Base-by-base conservation (phyloP, 2,113 vertebrate species). In the Oncorhynchus keta region DNA sequence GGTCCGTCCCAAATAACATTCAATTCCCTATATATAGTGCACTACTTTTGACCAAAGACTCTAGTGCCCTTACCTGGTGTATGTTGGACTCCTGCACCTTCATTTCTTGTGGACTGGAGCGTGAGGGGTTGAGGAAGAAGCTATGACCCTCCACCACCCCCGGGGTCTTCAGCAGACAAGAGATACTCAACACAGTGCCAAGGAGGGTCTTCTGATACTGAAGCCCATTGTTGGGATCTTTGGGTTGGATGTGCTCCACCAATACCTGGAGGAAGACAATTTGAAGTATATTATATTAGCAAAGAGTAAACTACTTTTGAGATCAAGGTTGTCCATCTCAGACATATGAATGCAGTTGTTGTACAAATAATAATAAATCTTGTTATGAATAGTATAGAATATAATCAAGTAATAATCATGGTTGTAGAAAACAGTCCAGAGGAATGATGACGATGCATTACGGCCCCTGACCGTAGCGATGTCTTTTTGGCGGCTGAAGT, bases 71-170 rank as follows among this genome's bases (percentile, higher is more conserved):
- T 16, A 98, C 98, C 95, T 99, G 97, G 82, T 99, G 97, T 81
- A 99, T 96, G 88, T 97, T 99, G 84, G 96, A 95, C 81, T 99
- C 97, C 82, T 99, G 97, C 67, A 99, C 94, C 90, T 98, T 99
- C 81, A 97, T 98, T 90, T 99, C 97, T 74, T 99, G 98, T 0
- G 96, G 95, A 73, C 97, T 97, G 86, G 95, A 97, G 13, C 97
- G 95, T 30, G 97, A 96, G 1, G 97, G 97, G 81, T 94, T 99
- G 83, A 97, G 89, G 79, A 99, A 99, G 85, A 96, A 99, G 28
- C 94, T 92, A 0, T 99, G 98, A 75, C 93, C 97, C 90, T 99
- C 98, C 81, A 99, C 95, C 1, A 99, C 93, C 0, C 98, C 97
- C 0, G 98, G 96, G 48, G 97, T 99, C 93, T 97, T 98, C 55